Evolutionary conservation across 2,797 vertebrate genomes (phyloP).

Genomic region (Melopsittacus undulatus): DNA sequence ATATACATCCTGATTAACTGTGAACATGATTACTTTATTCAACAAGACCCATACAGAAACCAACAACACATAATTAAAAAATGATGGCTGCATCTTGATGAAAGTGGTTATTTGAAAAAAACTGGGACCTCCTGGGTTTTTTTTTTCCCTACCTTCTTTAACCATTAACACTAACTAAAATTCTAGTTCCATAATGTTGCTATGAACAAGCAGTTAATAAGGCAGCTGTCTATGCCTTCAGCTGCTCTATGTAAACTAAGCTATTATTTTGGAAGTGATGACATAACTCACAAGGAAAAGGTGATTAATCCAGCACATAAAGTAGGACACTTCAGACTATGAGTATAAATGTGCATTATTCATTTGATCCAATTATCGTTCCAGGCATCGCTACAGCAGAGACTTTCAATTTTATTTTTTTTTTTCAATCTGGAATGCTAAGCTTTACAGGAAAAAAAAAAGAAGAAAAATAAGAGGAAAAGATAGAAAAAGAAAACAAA

Average conservation of each 20-base stretch:
- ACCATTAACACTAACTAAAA: neutral
- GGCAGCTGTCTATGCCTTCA: neutral
- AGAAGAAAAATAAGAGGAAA: neutral
- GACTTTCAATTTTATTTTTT: neutral
- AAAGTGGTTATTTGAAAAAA: neutral
- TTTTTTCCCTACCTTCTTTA: neutral
- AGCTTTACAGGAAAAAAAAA: neutral
- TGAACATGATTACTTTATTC: neutral
- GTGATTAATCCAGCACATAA: conserved; percentile 48
- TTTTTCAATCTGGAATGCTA: neutral
- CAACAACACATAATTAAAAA: neutral
- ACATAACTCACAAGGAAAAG: conserved; percentile 9
- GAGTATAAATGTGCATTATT: conserved; percentile 21
- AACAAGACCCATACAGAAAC: neutral
- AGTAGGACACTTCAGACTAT: neutral
- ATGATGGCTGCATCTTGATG: neutral
- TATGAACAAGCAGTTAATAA: neutral
- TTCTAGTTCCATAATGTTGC: neutral
- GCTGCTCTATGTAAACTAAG: neutral
- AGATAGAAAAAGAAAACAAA: neutral
- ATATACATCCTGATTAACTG: neutral
- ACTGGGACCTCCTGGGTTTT: neutral
- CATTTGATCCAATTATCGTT: neutral
- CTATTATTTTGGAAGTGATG: conserved; percentile 20
- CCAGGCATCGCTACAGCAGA: neutral